phyloP scores from a whole-genome alignment of 2,113 vertebrate genomes.

The Drymodes brunneopygia region DNA sequence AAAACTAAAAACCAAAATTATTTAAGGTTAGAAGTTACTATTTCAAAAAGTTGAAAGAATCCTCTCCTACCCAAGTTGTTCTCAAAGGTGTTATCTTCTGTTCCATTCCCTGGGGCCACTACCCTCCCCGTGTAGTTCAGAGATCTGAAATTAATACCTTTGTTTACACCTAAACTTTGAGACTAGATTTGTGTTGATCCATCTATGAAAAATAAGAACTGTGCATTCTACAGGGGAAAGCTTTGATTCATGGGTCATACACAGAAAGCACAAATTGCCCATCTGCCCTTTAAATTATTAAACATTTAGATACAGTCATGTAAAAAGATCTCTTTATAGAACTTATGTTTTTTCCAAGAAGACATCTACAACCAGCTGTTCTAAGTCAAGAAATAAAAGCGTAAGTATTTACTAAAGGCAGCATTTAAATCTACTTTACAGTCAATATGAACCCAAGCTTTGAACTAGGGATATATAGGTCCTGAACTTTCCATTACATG shows the following conservation, averaged over 20 bases:
- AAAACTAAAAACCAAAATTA: slow-evolving; percentile 68
- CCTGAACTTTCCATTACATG: background rate
- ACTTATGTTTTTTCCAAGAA: rapidly evolving
- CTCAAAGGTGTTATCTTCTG: background rate
- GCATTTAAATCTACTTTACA: background rate
- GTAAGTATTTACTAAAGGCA: background rate
- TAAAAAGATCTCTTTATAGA: background rate
- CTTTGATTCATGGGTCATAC: background rate
- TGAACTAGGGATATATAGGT: background rate
- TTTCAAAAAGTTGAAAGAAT: background rate
- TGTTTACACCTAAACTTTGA: background rate
- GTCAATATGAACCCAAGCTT: background rate
- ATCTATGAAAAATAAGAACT: background rate
- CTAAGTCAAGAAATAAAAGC: background rate
- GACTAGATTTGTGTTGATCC: background rate
- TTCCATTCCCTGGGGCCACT: background rate
- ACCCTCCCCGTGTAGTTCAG: background rate
- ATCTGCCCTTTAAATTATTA: background rate
- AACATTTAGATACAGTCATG: background rate
- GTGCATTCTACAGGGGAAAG: background rate
- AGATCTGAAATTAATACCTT: background rate
- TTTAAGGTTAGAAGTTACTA: background rate
- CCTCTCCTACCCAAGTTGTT: background rate
- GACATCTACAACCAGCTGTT: background rate
- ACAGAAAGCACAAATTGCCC: background rate